Percentiles rank a stretch among this genome's conserved stretches.
These are phyloP conservation scores for Plecturocebus donacophilus DNA, from an alignment of 2,113 vertebrate species.

Conservation along the genomic window DNA sequence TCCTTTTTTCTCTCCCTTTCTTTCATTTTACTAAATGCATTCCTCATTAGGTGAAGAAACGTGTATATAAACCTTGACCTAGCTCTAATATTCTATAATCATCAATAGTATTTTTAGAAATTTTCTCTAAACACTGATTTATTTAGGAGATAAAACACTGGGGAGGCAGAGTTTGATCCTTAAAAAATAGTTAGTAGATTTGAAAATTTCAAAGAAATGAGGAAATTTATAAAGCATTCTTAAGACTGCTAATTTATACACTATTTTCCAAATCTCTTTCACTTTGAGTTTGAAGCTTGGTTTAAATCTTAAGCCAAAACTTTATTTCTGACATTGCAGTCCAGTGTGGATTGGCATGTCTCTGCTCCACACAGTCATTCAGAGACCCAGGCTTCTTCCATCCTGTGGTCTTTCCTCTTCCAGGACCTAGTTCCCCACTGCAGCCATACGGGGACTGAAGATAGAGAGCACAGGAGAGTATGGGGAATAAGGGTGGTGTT, in stretches of 20 bases:
- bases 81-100: background rate
- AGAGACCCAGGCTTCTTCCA: background rate
- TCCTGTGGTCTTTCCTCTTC: background rate
- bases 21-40: background rate
- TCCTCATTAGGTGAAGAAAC: background rate
- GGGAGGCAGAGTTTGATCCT: background rate
- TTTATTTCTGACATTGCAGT: background rate
- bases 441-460: background rate
- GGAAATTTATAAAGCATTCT: background rate
- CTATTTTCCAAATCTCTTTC: background rate
- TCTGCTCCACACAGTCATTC: background rate
- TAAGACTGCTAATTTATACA: background rate
- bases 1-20: background rate
- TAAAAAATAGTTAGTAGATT: background rate
- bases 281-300: too few species aligned
- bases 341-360: rapidly evolving
- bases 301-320: background rate
- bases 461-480: background rate
- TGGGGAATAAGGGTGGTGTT: background rate
- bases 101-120: background rate
- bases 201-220: background rate
- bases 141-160: background rate
- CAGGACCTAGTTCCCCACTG: too few species aligned
- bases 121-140: background rate
- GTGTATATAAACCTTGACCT: background rate